A percentile compares a stretch with the other conserved stretches of the same genome.
These are phyloP conservation scores for Cerastis rubricosa DNA, from an alignment of 2,888 invertebrate genomes.

Conservation along the genomic window DNA sequence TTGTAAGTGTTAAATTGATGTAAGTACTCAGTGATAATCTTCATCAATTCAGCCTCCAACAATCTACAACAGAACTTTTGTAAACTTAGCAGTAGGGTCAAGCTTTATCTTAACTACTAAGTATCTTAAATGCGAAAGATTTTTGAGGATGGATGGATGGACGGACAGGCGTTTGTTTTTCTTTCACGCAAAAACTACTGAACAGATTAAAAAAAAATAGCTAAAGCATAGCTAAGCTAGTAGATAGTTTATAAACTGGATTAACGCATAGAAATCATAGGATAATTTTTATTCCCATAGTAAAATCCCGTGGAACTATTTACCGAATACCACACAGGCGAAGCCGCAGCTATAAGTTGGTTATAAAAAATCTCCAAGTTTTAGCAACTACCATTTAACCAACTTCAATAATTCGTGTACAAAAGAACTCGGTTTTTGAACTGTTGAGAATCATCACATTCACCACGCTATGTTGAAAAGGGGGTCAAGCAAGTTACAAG, in stretches of 20 bases:
- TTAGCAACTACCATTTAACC: neutral
- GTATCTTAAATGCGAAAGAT: neutral
- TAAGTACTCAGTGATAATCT: no score
- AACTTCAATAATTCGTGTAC: slow-evolving; percentile 33
- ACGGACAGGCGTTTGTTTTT: neutral
- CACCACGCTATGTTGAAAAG: slow-evolving; percentile 55
- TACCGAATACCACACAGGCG: neutral
- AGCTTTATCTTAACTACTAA: neutral
- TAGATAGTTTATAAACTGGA: neutral
- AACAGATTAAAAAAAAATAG: neutral
- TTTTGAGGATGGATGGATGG: neutral
- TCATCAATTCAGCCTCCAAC: no score
- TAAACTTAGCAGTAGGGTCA: neutral
- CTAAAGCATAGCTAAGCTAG: no score
- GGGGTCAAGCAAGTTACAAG: slow-evolving; percentile 51
- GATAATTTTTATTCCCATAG: neutral
- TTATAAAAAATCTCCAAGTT: neutral
- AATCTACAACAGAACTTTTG: neutral
- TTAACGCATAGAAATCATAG: no score
- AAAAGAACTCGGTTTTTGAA: slow-evolving; percentile 29
- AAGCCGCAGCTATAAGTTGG: no score
- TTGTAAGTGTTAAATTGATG: no score
- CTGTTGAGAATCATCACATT: slow-evolving; percentile 42
- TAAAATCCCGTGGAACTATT: neutral
- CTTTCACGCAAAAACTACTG: neutral